Base-by-base conservation (phyloP, 2,888 invertebrate genomes). In the Drosophila nigritarsus region DNA sequence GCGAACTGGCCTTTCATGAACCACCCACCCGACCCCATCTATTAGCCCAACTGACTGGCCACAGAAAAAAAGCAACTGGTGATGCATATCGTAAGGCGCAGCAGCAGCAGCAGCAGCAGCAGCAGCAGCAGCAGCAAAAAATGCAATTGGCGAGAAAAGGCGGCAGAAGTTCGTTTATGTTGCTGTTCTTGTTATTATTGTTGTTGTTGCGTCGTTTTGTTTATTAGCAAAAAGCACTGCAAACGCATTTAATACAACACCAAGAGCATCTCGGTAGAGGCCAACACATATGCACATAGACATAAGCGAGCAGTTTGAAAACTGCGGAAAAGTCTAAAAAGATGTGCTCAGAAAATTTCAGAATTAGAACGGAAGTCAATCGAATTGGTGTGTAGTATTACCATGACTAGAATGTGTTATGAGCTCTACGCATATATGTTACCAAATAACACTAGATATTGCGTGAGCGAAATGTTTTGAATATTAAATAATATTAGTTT, bases 31-130 rank as follows among this genome's bases (percentile, higher is more conserved):
- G 24, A 30, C 54, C 27, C 15, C 42, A 27, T 27, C 15, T 30
- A 36, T 18, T 51, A n/a, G 38, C 27, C 32, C 24, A 24, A 24
- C 11, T 40, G 24, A 15, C 15, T 1, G 40, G 6, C 49, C 42
- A 32, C 15, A 5, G 50, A 13, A 65, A 80, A 81, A 78, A 82
- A 77, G 81, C 81, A 81, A 81, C 81, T 82, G 80, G 77, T 81
- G 82, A 65, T 75, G 79, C 81, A 65, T 70, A 74, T 80, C 62
- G 72, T 50, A 73, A 67, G 63, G 55, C 56, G 53, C 9, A 36
- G 55, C 32, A 32, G 30, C 8, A 8, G 30, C 30, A n/a, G n/a
- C n/a, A n/a, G n/a, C n/a, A n/a, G n/a, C n/a, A n/a, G n/a, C n/a
- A 30, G 8, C 30, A 30, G 9, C 30, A 42, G n/a, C 20, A 55